Conservation (phyloP, 2,888 invertebrate genomes). For the Drosophila acutilabella region DNA sequence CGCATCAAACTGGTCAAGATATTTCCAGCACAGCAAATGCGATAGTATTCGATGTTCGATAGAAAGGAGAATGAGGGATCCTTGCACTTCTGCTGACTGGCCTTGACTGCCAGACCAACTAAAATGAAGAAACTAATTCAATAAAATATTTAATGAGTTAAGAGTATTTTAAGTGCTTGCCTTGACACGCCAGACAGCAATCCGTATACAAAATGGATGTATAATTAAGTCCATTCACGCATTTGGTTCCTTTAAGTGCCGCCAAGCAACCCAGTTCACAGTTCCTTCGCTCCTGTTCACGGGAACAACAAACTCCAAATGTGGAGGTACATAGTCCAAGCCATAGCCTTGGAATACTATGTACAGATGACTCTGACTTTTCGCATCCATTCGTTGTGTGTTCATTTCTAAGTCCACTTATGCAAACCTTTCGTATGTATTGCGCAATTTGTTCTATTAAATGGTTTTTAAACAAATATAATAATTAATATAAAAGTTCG, state of each 20-base stretch:
- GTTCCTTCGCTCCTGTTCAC: too few species aligned
- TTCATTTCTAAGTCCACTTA: slow-evolving; percentile 86
- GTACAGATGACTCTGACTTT: slow-evolving; percentile 86
- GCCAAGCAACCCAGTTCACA: too few species aligned
- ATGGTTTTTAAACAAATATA: slow-evolving; percentile 1
- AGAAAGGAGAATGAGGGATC: slow-evolving; percentile 85
- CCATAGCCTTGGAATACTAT: slow-evolving; percentile 86
- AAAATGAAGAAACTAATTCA: background rate
- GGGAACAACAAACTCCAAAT: slow-evolving; percentile 89
- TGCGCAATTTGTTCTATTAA: slow-evolving; percentile 69
- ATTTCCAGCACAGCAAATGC: slow-evolving; percentile 87
- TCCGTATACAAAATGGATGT: slow-evolving; percentile 86
- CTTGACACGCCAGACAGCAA: slow-evolving; percentile 88
- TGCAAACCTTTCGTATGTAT: slow-evolving; percentile 86
- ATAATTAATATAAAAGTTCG: background rate
- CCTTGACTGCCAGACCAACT: slow-evolving; percentile 87
- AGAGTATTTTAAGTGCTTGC: background rate
- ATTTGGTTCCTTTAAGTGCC: too few species aligned
- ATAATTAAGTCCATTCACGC: too few species aligned
- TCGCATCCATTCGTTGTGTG: slow-evolving; percentile 85
- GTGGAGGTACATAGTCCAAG: slow-evolving; percentile 88
- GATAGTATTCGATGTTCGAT: slow-evolving; percentile 86
- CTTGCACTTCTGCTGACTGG: slow-evolving; percentile 86
- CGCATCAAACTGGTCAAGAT: slow-evolving; percentile 86
- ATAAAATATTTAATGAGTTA: background rate